Evolutionary conservation across 2,888 invertebrate species (phyloP).

Genomic region (Luperina testacea): DNA sequence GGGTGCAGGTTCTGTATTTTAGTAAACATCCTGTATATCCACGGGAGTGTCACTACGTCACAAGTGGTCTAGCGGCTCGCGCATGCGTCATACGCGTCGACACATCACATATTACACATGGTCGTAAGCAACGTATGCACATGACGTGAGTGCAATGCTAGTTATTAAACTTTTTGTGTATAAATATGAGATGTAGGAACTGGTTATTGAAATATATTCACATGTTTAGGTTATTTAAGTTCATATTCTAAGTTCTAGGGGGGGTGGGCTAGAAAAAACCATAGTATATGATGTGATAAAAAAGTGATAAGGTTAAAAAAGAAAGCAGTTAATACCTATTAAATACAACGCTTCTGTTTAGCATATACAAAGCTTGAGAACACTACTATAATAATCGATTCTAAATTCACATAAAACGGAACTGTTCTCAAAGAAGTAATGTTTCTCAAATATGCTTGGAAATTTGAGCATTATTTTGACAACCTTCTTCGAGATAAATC

Average conservation of each 20-base stretch:
- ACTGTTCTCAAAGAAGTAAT: neutral
- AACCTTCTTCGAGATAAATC: too few species aligned
- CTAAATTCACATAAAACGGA: neutral
- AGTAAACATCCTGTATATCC: slow-evolving; percentile 53
- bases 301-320: neutral
- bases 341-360: too few species aligned
- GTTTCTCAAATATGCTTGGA: neutral
- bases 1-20: neutral
- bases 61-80: slow-evolving; percentile 68
- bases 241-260: slow-evolving; percentile 28
- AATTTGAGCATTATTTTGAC: too few species aligned
- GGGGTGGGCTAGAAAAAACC: neutral
- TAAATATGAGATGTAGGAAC: slow-evolving; percentile 38
- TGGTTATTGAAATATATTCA: slow-evolving; percentile 53
- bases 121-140: neutral
- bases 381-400: neutral
- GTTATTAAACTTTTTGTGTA: slow-evolving; percentile 58
- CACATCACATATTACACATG: slow-evolving; percentile 23
- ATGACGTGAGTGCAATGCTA: slow-evolving; percentile 44
- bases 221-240: slow-evolving; percentile 54
- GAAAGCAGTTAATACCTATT: neutral
- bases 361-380: too few species aligned
- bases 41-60: slow-evolving; percentile 78
- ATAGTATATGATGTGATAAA: neutral
- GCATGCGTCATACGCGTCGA: slow-evolving; percentile 68